Percentiles rank a stretch among this genome's conserved stretches.
These are phyloP conservation scores for Pteromalus puparum DNA, from an alignment of 1,140 invertebrate species.

Conservation along the genomic window DNA sequence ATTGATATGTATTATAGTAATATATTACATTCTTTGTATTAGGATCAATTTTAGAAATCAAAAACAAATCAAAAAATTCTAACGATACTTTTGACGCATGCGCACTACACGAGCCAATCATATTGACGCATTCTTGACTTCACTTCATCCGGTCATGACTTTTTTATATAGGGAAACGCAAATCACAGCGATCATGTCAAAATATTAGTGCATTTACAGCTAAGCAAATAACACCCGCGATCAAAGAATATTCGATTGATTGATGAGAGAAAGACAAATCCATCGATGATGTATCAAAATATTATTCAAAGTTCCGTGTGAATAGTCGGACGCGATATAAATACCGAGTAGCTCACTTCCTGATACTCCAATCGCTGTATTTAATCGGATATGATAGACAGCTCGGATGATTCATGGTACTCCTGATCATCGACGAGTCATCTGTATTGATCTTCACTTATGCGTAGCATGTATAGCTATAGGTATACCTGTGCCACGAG, in stretches of 20 bases:
- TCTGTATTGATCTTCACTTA: neutral
- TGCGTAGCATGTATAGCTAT: neutral
- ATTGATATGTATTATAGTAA: too few relatives aligned
- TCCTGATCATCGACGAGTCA: neutral
- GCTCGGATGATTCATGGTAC: neutral
- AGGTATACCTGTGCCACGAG: too few relatives aligned
- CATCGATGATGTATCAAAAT: slow-evolving; percentile 7
- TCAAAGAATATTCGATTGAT: neutral
- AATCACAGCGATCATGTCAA: neutral
- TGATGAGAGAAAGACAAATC: neutral
- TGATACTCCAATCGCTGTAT: neutral
- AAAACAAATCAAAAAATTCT: too few relatives aligned
- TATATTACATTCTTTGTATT: too few relatives aligned
- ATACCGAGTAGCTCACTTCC: neutral
- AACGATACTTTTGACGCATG: too few relatives aligned
- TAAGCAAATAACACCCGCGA: neutral
- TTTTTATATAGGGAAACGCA: neutral
- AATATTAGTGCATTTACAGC: neutral
- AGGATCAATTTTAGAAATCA: too few relatives aligned
- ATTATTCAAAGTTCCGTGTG: neutral
- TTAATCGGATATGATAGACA: slow-evolving; percentile 22
- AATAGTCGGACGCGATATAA: neutral
- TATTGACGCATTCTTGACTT: too few relatives aligned
- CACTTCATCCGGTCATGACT: too few relatives aligned
- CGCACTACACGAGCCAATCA: too few relatives aligned